These are phyloP conservation scores for Lepidocyrtoides sp. DNA, from an alignment of 2,888 invertebrate genomes.

Conservation along the genomic window DNA sequence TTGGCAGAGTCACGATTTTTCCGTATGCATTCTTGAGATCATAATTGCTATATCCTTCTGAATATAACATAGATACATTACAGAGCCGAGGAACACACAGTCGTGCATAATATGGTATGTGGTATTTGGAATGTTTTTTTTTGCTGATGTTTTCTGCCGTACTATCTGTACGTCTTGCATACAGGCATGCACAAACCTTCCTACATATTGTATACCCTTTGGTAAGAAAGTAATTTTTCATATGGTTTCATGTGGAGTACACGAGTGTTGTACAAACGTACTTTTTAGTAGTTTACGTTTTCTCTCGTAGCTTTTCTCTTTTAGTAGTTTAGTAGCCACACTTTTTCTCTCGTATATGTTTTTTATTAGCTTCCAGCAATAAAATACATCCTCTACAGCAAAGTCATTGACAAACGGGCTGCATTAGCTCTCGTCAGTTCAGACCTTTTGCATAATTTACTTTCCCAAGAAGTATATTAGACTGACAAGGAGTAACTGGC, in stretches of 20 bases:
- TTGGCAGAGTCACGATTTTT: constrained; percentile 50
- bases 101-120: background rate
- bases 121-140: background rate
- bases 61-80: background rate
- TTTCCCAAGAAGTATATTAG: constrained; percentile 2
- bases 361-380: constrained; percentile 8
- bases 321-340: too few relatives aligned
- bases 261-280: too few relatives aligned
- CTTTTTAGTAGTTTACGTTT: too few relatives aligned
- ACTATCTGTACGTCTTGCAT: too few relatives aligned
- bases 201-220: too few relatives aligned
- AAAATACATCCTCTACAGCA: constrained; percentile 1
- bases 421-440: constrained; percentile 22
- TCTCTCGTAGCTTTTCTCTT: too few relatives aligned
- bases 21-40: constrained; percentile 5
- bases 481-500: background rate
- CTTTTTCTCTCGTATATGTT: background rate
- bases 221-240: too few relatives aligned
- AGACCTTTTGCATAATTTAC: constrained; percentile 52
- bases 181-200: too few relatives aligned
- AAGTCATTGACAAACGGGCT: constrained; percentile 25
- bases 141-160: too few relatives aligned
- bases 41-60: background rate
- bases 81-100: background rate
- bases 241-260: too few relatives aligned